These are phyloP conservation scores for Lontra canadensis DNA, from an alignment of 2,113 vertebrate species.

Conservation along the genomic window DNA sequence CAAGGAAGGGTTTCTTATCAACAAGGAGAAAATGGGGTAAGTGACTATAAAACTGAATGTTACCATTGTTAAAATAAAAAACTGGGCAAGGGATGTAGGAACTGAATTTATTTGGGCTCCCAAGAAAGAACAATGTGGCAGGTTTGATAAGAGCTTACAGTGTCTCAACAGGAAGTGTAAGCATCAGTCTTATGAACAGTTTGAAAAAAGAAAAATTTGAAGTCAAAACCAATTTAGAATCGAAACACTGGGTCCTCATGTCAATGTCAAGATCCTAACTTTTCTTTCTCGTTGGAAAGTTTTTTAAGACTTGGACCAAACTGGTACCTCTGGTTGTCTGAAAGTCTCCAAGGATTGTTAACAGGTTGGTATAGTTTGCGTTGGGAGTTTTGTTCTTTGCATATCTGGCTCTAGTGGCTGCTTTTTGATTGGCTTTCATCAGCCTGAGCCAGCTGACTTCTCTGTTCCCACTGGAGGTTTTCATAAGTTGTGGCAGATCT, in stretches of 20 bases:
- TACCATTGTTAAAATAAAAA: slow-evolving; percentile 51
- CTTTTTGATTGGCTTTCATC: background rate
- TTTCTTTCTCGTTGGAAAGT: background rate
- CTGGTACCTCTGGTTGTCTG: background rate
- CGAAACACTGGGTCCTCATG: background rate
- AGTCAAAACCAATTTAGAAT: slow-evolving; percentile 10
- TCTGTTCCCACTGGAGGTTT: background rate
- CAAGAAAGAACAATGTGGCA: background rate
- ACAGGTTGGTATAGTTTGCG: background rate
- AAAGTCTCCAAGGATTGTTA: background rate
- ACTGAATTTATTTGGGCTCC: slow-evolving; percentile 15
- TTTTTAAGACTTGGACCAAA: slow-evolving; percentile 41
- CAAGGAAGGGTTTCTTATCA: slow-evolving; percentile 33
- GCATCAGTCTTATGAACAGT: background rate
- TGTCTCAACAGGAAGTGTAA: slow-evolving; percentile 35
- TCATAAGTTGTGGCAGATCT: background rate
- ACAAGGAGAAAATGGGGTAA: background rate
- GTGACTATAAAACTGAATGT: background rate
- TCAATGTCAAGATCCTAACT: slow-evolving; percentile 9
- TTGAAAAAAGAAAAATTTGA: slow-evolving; percentile 34
- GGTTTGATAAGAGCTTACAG: background rate
- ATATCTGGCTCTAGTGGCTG: background rate
- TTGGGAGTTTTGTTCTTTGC: slow-evolving; percentile 13
- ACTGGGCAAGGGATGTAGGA: background rate
- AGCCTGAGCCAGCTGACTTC: background rate